Conservation (phyloP, 2,797 vertebrate genomes). For the Poecile montanus region DNA sequence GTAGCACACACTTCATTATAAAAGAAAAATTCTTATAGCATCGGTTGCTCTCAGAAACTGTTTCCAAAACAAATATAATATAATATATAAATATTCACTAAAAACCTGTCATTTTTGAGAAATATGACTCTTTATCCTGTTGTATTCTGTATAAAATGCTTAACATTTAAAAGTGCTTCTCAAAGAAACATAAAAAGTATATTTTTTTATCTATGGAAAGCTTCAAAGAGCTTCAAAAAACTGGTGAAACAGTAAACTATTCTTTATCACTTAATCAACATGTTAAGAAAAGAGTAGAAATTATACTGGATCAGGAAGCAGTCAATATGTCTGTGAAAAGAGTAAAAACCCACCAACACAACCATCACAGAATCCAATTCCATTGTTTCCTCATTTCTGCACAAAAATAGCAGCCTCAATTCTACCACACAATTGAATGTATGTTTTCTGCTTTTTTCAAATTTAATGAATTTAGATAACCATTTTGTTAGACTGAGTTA, state of each 20-base stretch:
- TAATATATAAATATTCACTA: background rate
- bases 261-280: background rate
- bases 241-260: background rate
- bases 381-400: background rate
- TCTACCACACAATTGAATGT: background rate
- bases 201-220: background rate
- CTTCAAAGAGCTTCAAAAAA: background rate
- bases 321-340: background rate
- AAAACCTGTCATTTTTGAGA: background rate
- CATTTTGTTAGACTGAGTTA: conserved; percentile 40
- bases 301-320: background rate
- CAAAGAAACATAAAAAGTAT: background rate
- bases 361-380: background rate
- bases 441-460: background rate
- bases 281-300: background rate
- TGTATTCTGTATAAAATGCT: background rate
- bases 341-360: background rate
- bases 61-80: background rate
- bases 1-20: background rate
- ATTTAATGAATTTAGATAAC: conserved; percentile 56
- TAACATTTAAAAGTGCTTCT: background rate
- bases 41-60: background rate
- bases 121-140: background rate
- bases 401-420: background rate
- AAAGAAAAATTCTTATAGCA: background rate